Base-by-base conservation (phyloP, 1,140 invertebrate genomes). In the Tetramorium parvispinum region DNA sequence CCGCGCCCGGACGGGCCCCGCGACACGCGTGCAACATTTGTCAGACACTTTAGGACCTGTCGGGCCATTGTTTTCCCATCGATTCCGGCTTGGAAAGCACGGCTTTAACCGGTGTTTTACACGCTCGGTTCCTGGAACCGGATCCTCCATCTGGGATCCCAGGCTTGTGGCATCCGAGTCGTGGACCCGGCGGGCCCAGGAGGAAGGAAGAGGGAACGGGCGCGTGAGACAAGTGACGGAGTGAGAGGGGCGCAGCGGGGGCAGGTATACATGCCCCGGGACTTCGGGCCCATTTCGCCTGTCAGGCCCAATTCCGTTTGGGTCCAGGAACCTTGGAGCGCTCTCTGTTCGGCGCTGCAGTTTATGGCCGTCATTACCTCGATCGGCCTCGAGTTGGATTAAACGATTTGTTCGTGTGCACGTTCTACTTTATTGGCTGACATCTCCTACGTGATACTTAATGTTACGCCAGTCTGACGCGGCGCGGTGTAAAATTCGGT, bases 291-390 rank as follows among this genome's bases (percentile, higher is more conserved):
- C 89, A 93, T 94, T 94, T 92, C 89, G 91, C 87, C 89, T 93
- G 93, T 94, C 93, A 93, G 89, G 91, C 91, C 91, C 91, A 93
- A 93, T 94, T 94, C 88, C 88, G 91, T 91, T 91, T 90, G 87
- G 89, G 87, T 49, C 82, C 85, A 86, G 87, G 89, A 86, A 86
- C 83, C 85, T 88, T 89, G 89, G 81, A 78, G 65, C 59, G 43
- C 73, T 71, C 76, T 76, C 11, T 21, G 51, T 83, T 83, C 85
- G 43, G 37, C 71, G 89, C 66, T 85, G 90, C 92, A 93, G 92
- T 94, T 94, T 94, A 94, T 93, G 89, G 92, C 91, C 89, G 89
- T 94, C 93, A 94, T 94, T 94, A 94, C 91, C 89, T 92, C 92
- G 91, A 93, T 91, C 92, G 89, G 86, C 71, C 68, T 32, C 86